These are phyloP conservation scores for Tipula lateralis DNA, from an alignment of 2,888 invertebrate genomes.

Conservation along the genomic window DNA sequence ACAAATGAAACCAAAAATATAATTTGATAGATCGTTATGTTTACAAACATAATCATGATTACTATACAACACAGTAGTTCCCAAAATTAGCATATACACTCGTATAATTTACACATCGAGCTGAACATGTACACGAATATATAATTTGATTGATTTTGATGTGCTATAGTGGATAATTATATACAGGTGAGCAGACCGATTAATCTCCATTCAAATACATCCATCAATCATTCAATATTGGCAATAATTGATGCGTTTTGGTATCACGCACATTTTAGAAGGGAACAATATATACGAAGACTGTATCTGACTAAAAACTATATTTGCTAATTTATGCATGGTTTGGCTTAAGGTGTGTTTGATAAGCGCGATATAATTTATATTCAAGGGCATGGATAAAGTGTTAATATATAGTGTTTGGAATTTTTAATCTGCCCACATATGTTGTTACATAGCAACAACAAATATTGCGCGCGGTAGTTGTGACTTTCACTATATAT, in stretches of 20 bases:
- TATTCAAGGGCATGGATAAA: background rate
- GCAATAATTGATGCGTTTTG: background rate
- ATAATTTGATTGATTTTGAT: background rate
- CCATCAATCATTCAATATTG: background rate
- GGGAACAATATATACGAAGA: background rate
- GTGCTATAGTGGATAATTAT: no score
- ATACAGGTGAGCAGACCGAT: background rate
- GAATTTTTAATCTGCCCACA: background rate
- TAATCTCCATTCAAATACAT: background rate
- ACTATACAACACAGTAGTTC: background rate
- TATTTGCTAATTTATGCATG: background rate
- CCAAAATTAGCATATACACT: background rate
- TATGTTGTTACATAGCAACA: background rate
- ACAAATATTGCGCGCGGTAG: background rate
- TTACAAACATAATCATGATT: background rate
- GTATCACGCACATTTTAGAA: background rate
- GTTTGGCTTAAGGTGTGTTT: background rate
- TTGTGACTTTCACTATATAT: background rate
- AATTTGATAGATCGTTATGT: background rate
- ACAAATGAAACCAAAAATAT: background rate
- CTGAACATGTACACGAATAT: background rate
- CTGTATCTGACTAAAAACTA: background rate
- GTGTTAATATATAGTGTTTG: background rate
- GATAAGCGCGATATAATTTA: background rate
- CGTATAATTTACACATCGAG: background rate